phyloP scores from a whole-genome alignment of 2,888 invertebrate genomes.

The Stictocephala bisonia region DNA sequence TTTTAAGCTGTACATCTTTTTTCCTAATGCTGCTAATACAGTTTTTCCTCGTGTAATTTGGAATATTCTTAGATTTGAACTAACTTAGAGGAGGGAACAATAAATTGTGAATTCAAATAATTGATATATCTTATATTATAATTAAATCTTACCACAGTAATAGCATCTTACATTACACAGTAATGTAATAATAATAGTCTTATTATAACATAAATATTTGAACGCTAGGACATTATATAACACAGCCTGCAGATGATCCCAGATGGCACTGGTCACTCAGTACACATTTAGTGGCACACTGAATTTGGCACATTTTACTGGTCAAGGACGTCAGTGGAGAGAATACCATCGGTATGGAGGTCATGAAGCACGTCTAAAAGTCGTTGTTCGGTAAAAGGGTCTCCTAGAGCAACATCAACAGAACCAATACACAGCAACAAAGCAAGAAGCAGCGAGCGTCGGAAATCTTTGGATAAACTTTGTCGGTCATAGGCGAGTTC shows the following conservation, averaged over 20 bases:
- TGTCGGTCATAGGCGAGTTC: slow-evolving; percentile 68
- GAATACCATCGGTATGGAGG: slow-evolving; percentile 76
- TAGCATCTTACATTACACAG: slow-evolving; percentile 23
- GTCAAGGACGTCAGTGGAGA: slow-evolving; percentile 65
- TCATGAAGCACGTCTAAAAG: slow-evolving; percentile 80
- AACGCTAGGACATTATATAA: slow-evolving; percentile 20
- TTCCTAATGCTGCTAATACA: too few relatives aligned
- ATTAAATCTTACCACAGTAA: slow-evolving; percentile 20
- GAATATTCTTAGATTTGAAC: too few relatives aligned
- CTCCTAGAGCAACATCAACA: slow-evolving; percentile 82
- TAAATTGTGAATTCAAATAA: neutral
- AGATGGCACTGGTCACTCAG: slow-evolving; percentile 7
- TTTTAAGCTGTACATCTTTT: too few relatives aligned
- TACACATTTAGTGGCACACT: slow-evolving; percentile 23
- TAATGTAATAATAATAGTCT: slow-evolving; percentile 10
- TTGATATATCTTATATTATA: slow-evolving; percentile 14
- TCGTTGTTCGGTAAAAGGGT: slow-evolving; percentile 79
- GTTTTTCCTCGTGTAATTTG: too few relatives aligned
- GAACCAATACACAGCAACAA: slow-evolving; percentile 82
- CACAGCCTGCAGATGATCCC: slow-evolving; percentile 39
- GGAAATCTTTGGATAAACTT: slow-evolving; percentile 70
- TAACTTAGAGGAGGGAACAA: too few relatives aligned
- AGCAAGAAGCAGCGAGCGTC: slow-evolving; percentile 78
- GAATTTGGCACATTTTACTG: slow-evolving; percentile 48
- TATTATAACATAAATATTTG: slow-evolving; percentile 8